Conservation (phyloP, 2,113 vertebrate species). For the Panthera tigris region DNA sequence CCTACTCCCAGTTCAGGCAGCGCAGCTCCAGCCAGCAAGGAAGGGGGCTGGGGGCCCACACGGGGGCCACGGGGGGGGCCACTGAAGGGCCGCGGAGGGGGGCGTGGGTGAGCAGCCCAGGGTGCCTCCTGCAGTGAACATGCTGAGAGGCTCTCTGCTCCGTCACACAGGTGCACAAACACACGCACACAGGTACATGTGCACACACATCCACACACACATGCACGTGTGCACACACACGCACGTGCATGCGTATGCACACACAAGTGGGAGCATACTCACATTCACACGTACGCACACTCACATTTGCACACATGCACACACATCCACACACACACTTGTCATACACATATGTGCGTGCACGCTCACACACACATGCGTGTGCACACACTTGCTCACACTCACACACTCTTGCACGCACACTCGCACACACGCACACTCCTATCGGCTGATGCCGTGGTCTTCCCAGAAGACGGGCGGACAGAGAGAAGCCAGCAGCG, state of each 20-base stretch:
- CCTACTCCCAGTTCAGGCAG: background rate
- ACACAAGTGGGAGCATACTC: no score
- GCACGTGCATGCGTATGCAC: background rate
- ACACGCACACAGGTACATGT: no score
- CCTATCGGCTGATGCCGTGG: background rate
- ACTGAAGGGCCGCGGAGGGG: background rate
- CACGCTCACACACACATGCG: no score
- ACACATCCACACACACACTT: rapidly evolving
- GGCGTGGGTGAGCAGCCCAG: background rate
- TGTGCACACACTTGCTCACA: background rate
- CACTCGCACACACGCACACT: background rate
- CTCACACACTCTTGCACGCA: background rate
- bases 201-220: rapidly evolving
- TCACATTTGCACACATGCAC: background rate
- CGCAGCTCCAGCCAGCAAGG: background rate
- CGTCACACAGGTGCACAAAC: background rate
- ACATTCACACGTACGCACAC: background rate
- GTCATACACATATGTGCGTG: background rate
- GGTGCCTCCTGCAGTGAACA: background rate
- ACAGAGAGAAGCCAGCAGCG: background rate
- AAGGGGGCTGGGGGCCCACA: no score
- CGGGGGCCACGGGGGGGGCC: background rate
- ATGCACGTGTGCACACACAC: background rate
- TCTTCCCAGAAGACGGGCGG: background rate
- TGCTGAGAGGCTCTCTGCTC: background rate